These are phyloP conservation scores for Pollachius pollachius DNA, from an alignment of 2,113 vertebrate genomes.

Conservation along the genomic window DNA sequence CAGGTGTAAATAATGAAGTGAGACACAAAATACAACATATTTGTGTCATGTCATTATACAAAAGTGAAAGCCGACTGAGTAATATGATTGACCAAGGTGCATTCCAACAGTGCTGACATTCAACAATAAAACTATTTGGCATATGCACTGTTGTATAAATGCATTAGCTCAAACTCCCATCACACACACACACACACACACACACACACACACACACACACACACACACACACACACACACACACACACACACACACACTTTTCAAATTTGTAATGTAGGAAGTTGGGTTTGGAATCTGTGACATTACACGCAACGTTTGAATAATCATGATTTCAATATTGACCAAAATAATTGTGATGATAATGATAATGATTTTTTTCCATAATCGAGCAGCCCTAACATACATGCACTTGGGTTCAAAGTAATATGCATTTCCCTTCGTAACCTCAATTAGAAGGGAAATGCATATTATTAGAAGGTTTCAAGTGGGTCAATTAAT, in stretches of 20 bases:
- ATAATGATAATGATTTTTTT: no score
- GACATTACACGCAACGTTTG: no score
- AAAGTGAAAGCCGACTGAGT: not conserved
- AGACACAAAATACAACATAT: slow-evolving; percentile 1
- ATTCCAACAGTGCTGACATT: not conserved
- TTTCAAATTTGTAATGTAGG: no score
- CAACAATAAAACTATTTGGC: not conserved
- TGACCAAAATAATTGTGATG: no score
- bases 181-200: not conserved
- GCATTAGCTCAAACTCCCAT: not conserved
- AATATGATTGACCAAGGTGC: not conserved
- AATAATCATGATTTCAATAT: no score
- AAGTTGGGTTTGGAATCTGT: no score
- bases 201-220: not conserved
- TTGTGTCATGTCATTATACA: not conserved
- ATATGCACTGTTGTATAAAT: not conserved
- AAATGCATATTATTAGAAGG: no score
- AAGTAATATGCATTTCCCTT: not conserved
- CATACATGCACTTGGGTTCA: not conserved
- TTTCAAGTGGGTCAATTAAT: not conserved
- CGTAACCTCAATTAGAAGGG: not conserved
- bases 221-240: not conserved
- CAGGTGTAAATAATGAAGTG: not conserved
- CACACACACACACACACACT: no score
- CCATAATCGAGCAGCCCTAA: no score